Base-by-base conservation (phyloP, 1,140 invertebrate species). In the Drosophila bocqueti region DNA sequence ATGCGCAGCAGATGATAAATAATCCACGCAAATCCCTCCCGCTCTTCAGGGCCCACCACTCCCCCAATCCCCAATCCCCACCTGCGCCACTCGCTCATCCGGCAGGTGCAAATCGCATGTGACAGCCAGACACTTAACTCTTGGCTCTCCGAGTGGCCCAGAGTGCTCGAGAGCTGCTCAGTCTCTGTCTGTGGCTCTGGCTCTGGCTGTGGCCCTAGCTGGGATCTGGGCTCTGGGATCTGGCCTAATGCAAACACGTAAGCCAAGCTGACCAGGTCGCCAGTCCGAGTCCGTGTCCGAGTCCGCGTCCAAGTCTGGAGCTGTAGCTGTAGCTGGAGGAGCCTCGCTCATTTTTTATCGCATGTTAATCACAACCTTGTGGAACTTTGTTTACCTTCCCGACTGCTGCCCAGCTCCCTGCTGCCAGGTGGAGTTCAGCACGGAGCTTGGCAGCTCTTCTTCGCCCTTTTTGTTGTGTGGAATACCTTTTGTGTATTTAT, bases 341-440 rank as follows among this genome's bases (percentile, higher is more conserved):
- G 81, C 67, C 76, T 57, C 79, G 85, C 65, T 90, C 81, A 90
- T 90, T 90, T 91, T 90, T 90, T 90, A 90, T 90, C 85, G 85
- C 85, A 90, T 90, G 79, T 90, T 90, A 90, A 90, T 90, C 85
- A 90, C 85, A 90, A 90, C 85, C 85, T 90, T 90, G 85, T 90
- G 79, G 75, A 90, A 79, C 81, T 90, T 81, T 90, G 86, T 90
- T 90, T 90, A 77, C 81, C 81, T 85, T 90, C 75, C 68, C 36
- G 60, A 59, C 66, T 59, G 63, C 26, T 8, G 52, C 52, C 47
- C 38, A 42, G 45, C 26, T 59, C 46, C 65, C 38, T 78, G 66
- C 62, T 64, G 49, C 59, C 59, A 66, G 63, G 59, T 60, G n/a
- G 26, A 64, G 52, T 54, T 31, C 49, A 31, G 16, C 16, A 36